These are phyloP conservation scores for Eilema griseolum DNA, from an alignment of 2,888 invertebrate species.

Conservation along the genomic window DNA sequence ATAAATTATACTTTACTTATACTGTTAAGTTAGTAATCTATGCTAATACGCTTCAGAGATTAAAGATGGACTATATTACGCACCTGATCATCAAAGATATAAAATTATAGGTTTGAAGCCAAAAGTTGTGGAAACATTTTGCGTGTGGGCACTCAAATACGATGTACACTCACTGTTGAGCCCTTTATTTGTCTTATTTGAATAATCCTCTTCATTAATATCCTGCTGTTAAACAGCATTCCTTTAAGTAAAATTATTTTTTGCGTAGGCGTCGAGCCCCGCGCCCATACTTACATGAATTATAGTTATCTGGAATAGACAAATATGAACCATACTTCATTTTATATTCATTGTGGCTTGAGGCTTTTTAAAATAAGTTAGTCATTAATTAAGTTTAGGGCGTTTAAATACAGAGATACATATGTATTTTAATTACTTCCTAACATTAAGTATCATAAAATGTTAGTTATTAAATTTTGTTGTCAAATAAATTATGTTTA, in stretches of 20 bases:
- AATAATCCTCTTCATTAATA: slow-evolving; percentile 31
- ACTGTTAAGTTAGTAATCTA: too few relatives aligned
- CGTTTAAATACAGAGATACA: neutral
- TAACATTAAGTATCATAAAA: neutral
- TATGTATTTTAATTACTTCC: neutral
- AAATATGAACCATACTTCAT: slow-evolving; percentile 48
- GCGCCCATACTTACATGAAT: slow-evolving; percentile 52
- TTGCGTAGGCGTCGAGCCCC: slow-evolving; percentile 57
- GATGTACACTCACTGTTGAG: neutral
- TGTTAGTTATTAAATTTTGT: slow-evolving; percentile 1
- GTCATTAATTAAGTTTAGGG: slow-evolving; percentile 35
- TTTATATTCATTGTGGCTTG: slow-evolving; percentile 30
- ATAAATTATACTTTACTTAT: too few relatives aligned
- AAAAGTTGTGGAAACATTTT: too few relatives aligned
- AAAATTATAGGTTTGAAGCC: too few relatives aligned
- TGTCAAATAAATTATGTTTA: slow-evolving; percentile 8
- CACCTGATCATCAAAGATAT: too few relatives aligned
- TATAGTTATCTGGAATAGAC: slow-evolving; percentile 60
- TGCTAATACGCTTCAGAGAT: neutral
- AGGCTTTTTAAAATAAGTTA: slow-evolving; percentile 33
- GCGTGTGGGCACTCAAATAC: neutral
- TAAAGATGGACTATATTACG: neutral
- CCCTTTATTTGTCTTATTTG: slow-evolving; percentile 13
- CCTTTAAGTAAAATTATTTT: slow-evolving; percentile 39
- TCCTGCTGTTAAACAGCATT: slow-evolving; percentile 48